Base-by-base conservation (phyloP, 2,888 invertebrate genomes). In the Chrysolina americana region DNA sequence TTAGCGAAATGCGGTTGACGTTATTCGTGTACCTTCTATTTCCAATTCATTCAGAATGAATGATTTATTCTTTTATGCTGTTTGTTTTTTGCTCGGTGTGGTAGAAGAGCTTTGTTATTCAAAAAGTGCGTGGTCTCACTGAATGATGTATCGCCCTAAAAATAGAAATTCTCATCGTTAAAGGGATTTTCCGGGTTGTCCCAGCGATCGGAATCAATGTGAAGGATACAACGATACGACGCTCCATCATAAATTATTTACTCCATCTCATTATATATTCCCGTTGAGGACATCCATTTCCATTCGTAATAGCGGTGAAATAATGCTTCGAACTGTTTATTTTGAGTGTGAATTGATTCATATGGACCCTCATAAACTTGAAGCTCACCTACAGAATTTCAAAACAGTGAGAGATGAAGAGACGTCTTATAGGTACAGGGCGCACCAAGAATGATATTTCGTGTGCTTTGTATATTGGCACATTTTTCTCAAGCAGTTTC, bases 71-170 rank as follows among this genome's bases (percentile, higher is more conserved):
- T 28, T 59, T 36, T 28, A 10, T 59, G 28, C 11, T 59, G 36
- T 59, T 59, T 59, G 59, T 59, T 59, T 59, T 2, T 59, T 28
- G 15, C 15, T 13, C n/a, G 28, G 59, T 23, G 28, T 17, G 59
- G 59, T 59, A n/a, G 15, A 59, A 59, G 11, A 36, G 59, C 59
- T 59, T 59, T 36, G 36, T 59, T 59, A 59, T 23, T 59, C 59
- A 17, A 28, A 23, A 28, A 23, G 28, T 59, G 59, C 59, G 59
- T 59, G 59, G 59, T 59, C 28, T 6, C 17, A 3, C 28, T 59
- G 59, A 59, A 59, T 59, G 59, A 59, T 59, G 36, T 28, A 36
- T 59, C n/a, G 36, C 28, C 36, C 59, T 59, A 10, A 28, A 59
- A 17, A n/a, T 59, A 59, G 59, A 59, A 6, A 2, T 59, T 28